Evolutionary conservation across 1,140 invertebrate species (phyloP).

Genomic region (Dendroctonus valens): DNA sequence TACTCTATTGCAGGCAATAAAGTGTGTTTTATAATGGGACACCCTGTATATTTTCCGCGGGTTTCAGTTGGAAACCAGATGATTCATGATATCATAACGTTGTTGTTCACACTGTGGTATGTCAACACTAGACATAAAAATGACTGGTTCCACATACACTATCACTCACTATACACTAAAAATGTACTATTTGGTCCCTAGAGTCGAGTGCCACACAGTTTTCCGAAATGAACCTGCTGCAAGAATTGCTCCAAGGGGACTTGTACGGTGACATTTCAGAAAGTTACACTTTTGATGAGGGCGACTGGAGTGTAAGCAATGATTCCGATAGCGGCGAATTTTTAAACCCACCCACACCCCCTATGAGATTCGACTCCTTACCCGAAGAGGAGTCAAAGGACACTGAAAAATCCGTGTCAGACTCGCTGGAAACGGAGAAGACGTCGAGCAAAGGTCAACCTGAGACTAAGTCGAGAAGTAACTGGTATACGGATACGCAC

Average conservation of each 20-base stretch:
- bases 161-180: too few relatives aligned
- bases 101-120: too few relatives aligned
- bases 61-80: too few relatives aligned
- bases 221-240: conserved; percentile 40
- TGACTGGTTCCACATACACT: too few relatives aligned
- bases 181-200: neutral
- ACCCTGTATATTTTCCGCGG: too few relatives aligned
- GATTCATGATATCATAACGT: too few relatives aligned
- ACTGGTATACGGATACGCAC: conserved; percentile 39
- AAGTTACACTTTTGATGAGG: conserved; percentile 42
- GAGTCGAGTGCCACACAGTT: conserved; percentile 18
- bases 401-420: neutral
- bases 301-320: conserved; percentile 48
- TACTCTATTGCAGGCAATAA: too few relatives aligned
- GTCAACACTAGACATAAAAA: too few relatives aligned
- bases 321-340: conserved; percentile 48
- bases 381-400: conserved; percentile 37
- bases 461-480: conserved; percentile 19
- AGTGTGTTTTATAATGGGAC: too few relatives aligned
- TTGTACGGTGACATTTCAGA: conserved; percentile 45
- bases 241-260: conserved; percentile 47
- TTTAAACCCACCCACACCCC: conserved; percentile 53
- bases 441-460: neutral
- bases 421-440: conserved; percentile 3
- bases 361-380: conserved; percentile 53